A percentile compares a stretch with the other conserved stretches of the same genome.
phyloP scores from a whole-genome alignment of 2,888 invertebrate species.

The Trachelus troglodyta region DNA sequence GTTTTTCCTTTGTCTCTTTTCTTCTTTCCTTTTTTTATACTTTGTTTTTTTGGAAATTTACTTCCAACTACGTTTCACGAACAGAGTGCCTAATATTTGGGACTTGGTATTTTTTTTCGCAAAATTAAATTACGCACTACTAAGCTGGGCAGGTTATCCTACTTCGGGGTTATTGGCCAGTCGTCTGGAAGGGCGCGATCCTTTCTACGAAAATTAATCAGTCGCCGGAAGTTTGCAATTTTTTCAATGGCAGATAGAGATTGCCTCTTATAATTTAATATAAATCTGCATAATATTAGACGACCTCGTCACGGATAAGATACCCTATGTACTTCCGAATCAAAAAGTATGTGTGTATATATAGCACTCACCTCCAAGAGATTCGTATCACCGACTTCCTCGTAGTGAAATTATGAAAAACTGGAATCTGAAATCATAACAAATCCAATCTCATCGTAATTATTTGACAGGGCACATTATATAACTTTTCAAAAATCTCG shows the following conservation, averaged over 20 bases:
- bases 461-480: neutral
- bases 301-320: slow-evolving; percentile 19
- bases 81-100: neutral
- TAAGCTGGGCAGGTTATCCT: neutral
- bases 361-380: neutral
- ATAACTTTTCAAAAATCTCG: neutral
- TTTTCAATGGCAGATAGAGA: slow-evolving; percentile 39
- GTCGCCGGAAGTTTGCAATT: slow-evolving; percentile 56
- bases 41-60: neutral
- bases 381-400: neutral
- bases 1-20: neutral
- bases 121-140: neutral
- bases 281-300: slow-evolving; percentile 43
- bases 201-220: slow-evolving; percentile 60
- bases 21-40: neutral
- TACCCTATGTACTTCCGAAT: slow-evolving; percentile 5
- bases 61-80: neutral
- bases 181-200: slow-evolving; percentile 34
- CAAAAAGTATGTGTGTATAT: neutral
- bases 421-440: neutral
- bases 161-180: neutral
- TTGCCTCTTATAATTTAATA: slow-evolving; percentile 39
- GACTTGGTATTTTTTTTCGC: neutral
- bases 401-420: neutral
- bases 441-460: neutral